Percentiles rank a stretch among this genome's conserved stretches.
Evolutionary conservation across 2,888 invertebrate species (phyloP).

Genomic region (Cataglyphis altisquamis): DNA sequence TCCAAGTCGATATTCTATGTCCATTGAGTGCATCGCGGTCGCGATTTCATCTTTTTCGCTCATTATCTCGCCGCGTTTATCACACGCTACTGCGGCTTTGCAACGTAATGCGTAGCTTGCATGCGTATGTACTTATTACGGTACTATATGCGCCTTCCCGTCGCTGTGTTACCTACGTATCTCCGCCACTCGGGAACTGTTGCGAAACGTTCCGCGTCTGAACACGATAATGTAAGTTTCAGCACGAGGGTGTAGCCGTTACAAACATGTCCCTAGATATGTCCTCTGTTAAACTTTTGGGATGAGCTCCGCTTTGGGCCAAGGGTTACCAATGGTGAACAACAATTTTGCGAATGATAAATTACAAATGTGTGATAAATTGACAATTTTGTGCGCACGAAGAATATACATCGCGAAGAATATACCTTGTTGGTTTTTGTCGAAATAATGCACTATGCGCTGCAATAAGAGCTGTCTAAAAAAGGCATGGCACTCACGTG

Average conservation of each 20-base stretch:
- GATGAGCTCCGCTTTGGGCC: neutral
- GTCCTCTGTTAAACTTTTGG: conserved; percentile 6
- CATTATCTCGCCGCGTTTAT: conserved; percentile 62
- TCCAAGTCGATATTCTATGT: neutral
- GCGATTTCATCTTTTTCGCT: neutral
- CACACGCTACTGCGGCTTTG: conserved; percentile 23
- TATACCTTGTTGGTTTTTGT: conserved; percentile 6
- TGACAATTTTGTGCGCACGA: conserved; percentile 14
- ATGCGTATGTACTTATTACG: conserved; percentile 38
- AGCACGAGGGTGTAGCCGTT: conserved; percentile 57
- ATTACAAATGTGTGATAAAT: conserved; percentile 2
- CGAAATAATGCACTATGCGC: conserved; percentile 19
- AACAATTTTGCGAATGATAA: conserved; percentile 3
- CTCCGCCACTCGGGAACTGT: conserved; percentile 59
- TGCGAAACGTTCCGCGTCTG: conserved; percentile 76
- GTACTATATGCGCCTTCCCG: neutral
- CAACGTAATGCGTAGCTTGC: conserved; percentile 15
- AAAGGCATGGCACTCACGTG: neutral
- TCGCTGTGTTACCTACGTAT: conserved; percentile 11
- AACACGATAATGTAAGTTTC: conserved; percentile 73
- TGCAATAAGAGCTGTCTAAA: conserved; percentile 8
- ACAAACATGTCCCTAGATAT: conserved; percentile 41
- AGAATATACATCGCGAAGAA: neutral
- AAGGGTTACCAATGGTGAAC: conserved; percentile 20
- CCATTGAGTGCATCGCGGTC: neutral